Base-by-base conservation (phyloP, 2,113 vertebrate species). In the Lagopus muta region DNA sequence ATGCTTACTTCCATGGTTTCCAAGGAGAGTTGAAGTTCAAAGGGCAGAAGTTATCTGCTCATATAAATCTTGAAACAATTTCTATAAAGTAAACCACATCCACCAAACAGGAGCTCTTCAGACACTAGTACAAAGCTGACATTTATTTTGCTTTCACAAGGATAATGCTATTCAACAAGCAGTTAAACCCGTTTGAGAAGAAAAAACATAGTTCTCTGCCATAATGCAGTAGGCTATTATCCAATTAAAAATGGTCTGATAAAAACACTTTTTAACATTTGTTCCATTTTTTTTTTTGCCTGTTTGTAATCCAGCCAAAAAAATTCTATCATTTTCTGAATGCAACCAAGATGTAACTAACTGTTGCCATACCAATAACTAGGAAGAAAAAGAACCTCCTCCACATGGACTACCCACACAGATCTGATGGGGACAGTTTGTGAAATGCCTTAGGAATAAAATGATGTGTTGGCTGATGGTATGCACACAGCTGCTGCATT, bases 301-400 rank as follows among this genome's bases (percentile, higher is more conserved):
- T 96, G 77, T 82, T 89, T 96, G 86, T 87, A 74, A 96, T 93
- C 64, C 82, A 96, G 82, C 95, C 89, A 96, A 95, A 89, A 57
- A 91, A 71, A 92, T 95, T 94, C 45, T 90, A 74, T 95, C 34
- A 28, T 95, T 88, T 94, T 93, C 73, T 95, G 81, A 93, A 93
- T 89, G 90, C 85, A 87, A 88, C 36, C 55, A 87, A 94, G 87
- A 95, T 87, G 73, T 72, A 95, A 62, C 83, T 87, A 93, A 90
- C 92, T 75, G 95, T 96, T 97, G 77, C 89, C 87, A 96, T 96
- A 95, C 77, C 85, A 70, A 90, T 96, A 88, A 75, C 76, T 82
- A 78, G 78, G 76, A 95, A 89, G 94, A 94, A 96, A 93, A 96
- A 91, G 78, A 94, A 90, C 93, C 94, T 96, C 94, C 94, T 93